Conservation (phyloP, 1,140 invertebrate genomes). For the Thaumetopoea pityocampa region DNA sequence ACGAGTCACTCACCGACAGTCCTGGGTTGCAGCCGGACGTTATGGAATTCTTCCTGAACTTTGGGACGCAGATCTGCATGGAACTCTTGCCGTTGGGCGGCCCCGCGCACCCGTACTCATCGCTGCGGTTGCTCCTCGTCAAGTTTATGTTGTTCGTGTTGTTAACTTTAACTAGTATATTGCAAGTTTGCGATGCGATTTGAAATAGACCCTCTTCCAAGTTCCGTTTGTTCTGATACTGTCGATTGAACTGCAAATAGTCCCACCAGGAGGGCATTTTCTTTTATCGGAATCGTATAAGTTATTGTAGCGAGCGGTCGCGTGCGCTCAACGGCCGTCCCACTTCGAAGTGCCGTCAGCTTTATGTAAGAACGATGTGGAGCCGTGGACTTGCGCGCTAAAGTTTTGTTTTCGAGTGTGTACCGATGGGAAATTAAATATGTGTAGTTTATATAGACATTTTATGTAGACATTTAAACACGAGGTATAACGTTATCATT, state of each 20-base stretch:
- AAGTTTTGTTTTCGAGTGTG: constrained; percentile 37
- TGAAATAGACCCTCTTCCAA: constrained; percentile 83
- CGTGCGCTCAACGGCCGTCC: constrained; percentile 35
- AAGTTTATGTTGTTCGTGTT: constrained; percentile 84
- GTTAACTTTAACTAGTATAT: constrained; percentile 83
- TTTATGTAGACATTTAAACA: background rate
- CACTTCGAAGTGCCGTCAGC: constrained; percentile 31
- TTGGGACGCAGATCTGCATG: constrained; percentile 64
- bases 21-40: constrained; percentile 71
- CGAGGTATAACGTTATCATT: too few species aligned
- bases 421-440: constrained; percentile 20
- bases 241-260: constrained; percentile 72
- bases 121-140: constrained; percentile 79
- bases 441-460: background rate
- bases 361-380: constrained; percentile 24
- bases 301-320: constrained; percentile 16
- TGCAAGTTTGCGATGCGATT: constrained; percentile 84
- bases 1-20: constrained; percentile 63
- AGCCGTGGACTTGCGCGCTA: constrained; percentile 57
- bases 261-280: constrained; percentile 79
- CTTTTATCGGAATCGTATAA: constrained; percentile 31
- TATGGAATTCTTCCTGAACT: constrained; percentile 65
- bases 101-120: constrained; percentile 76
- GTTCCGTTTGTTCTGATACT: constrained; percentile 76
- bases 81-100: constrained; percentile 59